These are phyloP conservation scores for Eumeta japonica DNA, from an alignment of 1,140 invertebrate genomes.

Conservation along the genomic window DNA sequence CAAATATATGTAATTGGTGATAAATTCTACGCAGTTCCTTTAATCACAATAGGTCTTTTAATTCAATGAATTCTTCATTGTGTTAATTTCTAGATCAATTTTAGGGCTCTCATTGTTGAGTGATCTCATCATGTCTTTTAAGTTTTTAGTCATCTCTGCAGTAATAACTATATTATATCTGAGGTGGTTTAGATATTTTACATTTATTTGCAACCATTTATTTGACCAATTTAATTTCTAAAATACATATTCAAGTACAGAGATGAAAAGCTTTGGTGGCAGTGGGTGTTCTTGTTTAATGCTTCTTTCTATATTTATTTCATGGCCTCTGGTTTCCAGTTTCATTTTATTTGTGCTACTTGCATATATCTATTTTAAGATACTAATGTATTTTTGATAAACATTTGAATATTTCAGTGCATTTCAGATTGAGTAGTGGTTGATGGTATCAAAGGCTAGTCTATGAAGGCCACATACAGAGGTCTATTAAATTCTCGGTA, in stretches of 20 bases:
- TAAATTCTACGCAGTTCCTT: no score
- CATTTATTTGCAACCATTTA: conserved; percentile 8
- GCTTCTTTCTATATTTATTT: conserved; percentile 9
- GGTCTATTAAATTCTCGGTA: no score
- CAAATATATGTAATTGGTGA: no score
- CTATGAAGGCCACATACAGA: conserved; percentile 6
- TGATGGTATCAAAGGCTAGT: no score
- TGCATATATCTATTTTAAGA: conserved; percentile 8
- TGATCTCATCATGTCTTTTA: conserved; percentile 5
- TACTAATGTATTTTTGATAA: conserved; percentile 6
- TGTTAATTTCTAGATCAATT: no score
- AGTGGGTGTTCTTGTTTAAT: conserved; percentile 9
- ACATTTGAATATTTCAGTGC: conserved; percentile 5
- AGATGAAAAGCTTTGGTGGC: conserved; percentile 10
- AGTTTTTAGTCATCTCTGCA: conserved; percentile 4
- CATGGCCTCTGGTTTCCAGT: conserved; percentile 9
- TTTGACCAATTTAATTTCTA: conserved; percentile 7
- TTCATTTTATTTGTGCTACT: conserved; percentile 9
- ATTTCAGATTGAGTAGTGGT: conserved; percentile 8
- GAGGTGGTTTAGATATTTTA: conserved; percentile 6
- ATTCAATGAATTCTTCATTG: no score
- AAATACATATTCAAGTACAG: conserved; percentile 9
- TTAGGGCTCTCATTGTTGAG: conserved; percentile 5
- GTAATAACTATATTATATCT: conserved; percentile 10
- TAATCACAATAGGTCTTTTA: no score